Evolutionary conservation across 2,797 vertebrate species (phyloP), one percentile per base, ranked within the genome.

Genomic region (Momotus momota): DNA sequence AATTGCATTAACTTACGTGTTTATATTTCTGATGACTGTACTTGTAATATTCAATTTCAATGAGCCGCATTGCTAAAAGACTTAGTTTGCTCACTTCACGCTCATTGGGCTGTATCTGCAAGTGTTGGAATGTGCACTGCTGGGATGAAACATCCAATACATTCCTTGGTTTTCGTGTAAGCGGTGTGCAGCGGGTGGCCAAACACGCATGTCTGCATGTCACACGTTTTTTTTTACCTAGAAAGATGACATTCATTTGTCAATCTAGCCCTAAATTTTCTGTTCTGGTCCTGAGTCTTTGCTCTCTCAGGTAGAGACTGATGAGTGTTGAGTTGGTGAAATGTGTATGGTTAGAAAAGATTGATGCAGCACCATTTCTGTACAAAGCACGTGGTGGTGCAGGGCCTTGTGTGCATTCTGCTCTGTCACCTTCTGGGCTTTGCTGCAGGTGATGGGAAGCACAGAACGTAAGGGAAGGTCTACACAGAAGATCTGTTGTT

Each of bases 21-120:
- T 96, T 89, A 64, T 58, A 79, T 80, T 95, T 93, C 88, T 86
- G 86, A 91, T 86, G 74, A 66, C 80, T 67, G 40, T 67, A 51
- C 33, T 90, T 65, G 49, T 22, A 87, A 84, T 92, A 92, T 81
- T 86, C 23, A 54, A 29, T 81, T 92, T 51, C 81, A 89, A 4
- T 73, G 61, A 77, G 31, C 57, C 31, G 40, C 31, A 26, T 48
- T 69, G 54, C 57, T 88, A n/a, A 49, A 70, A 75, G 66, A 40
- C 38, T 62, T 33, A 43, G 81, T 95, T 80, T 88, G 27, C 55
- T 70, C 33, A 48, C 49, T 73, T 80, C 78, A 83, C 54, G 26
- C 62, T 93, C 54, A 15, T 2, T 23, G 65, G 48, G 58, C 67
- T 83, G 38, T 48, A 11, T 33, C 64, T 46, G 46, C 27, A 60